Percentiles rank a stretch among this genome's conserved stretches.
Conservation (phyloP, 2,113 vertebrate genomes). For the Scopus umbretta region DNA sequence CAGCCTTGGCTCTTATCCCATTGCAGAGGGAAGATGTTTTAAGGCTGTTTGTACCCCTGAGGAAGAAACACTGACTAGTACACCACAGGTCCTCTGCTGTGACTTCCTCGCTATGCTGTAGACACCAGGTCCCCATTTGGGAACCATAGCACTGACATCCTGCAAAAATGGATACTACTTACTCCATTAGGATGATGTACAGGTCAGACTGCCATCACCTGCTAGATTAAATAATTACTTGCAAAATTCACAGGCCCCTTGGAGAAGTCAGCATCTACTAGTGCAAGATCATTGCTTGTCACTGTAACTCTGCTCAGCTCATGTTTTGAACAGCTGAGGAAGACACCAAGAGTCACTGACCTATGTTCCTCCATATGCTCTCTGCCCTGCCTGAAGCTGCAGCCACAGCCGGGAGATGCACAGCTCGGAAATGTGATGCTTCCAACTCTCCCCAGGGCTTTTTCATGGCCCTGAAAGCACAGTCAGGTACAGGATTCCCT, state of each 20-base stretch:
- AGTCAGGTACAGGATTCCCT: not conserved
- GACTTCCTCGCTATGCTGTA: not conserved
- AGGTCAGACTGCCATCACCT: not conserved
- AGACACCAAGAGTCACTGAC: not conserved
- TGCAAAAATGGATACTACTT: not conserved
- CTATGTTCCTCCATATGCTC: not conserved
- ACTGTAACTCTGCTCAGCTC: not conserved
- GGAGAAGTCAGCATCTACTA: not conserved
- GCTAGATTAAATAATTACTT: not conserved
- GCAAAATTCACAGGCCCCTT: not conserved
- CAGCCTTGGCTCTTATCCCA: not conserved
- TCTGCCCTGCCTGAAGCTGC: not conserved
- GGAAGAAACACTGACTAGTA: not conserved
- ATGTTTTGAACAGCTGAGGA: not conserved
- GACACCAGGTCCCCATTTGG: not conserved
- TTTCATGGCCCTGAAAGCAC: not conserved
- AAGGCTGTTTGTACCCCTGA: not conserved
- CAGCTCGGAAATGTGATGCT: rapidly evolving
- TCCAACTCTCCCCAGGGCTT: not conserved
- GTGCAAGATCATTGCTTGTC: not conserved
- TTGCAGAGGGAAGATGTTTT: not conserved
- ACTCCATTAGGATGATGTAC: not conserved
- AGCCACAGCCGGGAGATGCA: not conserved
- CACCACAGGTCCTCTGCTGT: not conserved
- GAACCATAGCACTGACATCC: not conserved